phyloP scores from a whole-genome alignment of 1,140 invertebrate species.

The Drosophila biarmipes region DNA sequence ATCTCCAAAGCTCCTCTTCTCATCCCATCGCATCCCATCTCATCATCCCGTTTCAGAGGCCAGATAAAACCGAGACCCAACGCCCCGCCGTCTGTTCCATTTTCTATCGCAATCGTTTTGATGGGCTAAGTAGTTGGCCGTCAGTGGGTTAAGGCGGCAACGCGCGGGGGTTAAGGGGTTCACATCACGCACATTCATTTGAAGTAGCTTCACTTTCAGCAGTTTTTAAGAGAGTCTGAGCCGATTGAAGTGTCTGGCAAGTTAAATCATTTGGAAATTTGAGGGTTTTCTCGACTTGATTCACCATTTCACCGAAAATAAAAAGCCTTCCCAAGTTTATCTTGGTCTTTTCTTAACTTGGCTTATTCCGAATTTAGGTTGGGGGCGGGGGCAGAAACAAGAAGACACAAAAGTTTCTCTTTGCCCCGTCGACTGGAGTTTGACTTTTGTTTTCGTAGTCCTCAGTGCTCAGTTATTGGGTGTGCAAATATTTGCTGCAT shows the following conservation, averaged over 20 bases:
- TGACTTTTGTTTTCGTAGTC: conserved; percentile 24
- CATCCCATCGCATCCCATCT: background rate
- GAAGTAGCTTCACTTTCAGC: conserved; percentile 51
- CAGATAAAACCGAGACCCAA: conserved; percentile 10
- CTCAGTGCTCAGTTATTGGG: conserved; percentile 21
- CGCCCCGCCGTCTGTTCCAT: conserved; percentile 13
- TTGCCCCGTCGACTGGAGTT: conserved; percentile 1
- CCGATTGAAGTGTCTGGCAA: conserved; percentile 63
- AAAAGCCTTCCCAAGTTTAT: too few relatives aligned
- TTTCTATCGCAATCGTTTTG: conserved; percentile 37
- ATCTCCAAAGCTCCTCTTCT: conserved; percentile 8
- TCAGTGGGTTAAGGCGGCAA: background rate
- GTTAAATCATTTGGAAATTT: conserved; percentile 67
- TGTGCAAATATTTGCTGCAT: conserved; percentile 42
- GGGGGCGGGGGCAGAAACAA: conserved; percentile 3
- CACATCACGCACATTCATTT: conserved; percentile 63
- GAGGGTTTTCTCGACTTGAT: conserved; percentile 31
- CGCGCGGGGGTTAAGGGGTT: background rate
- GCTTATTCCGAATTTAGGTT: conserved; percentile 39
- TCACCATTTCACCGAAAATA: conserved; percentile 10
- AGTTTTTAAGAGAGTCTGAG: conserved; percentile 46
- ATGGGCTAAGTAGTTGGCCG: conserved; percentile 44
- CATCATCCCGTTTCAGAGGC: conserved; percentile 7
- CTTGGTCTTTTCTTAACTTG: conserved; percentile 15
- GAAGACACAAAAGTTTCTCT: conserved; percentile 40